A percentile compares a stretch with the other conserved stretches of the same genome.
Evolutionary conservation across 92 coral and sea anemone genomes (phyloP).

Genomic region (Isaurus tuberculatus): DNA sequence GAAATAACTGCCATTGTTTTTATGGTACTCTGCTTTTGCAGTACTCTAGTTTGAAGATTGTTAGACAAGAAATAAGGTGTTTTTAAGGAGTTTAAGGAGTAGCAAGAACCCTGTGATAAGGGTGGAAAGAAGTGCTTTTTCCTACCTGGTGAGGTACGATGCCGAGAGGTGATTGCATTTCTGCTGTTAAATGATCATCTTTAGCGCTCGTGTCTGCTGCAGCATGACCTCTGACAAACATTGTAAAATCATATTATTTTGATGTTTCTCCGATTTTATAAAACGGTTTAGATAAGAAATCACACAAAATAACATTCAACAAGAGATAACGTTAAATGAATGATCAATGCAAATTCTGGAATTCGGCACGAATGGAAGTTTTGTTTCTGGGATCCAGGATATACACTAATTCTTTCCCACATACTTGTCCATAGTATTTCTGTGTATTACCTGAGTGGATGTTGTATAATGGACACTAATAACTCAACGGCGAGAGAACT

Average conservation of each 20-base stretch:
- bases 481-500: slow-evolving; percentile 93
- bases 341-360: no score
- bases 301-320: no score
- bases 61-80: no score
- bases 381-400: no score
- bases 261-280: no score
- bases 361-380: no score
- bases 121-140: neutral
- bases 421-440: neutral
- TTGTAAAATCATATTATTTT: neutral
- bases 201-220: slow-evolving; percentile 95
- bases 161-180: slow-evolving; percentile 83
- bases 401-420: neutral
- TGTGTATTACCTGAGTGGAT: slow-evolving; percentile 80
- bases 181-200: slow-evolving; percentile 91
- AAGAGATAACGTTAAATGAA: no score
- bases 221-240: slow-evolving; percentile 70
- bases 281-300: no score
- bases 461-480: slow-evolving; percentile 85
- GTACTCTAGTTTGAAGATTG: no score
- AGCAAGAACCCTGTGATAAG: neutral
- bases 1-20: no score
- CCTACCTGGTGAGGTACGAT: slow-evolving; percentile 96
- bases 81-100: no score
- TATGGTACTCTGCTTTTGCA: no score